A percentile compares a stretch with the other conserved stretches of the same genome.
Evolutionary conservation across 2,113 vertebrate genomes (phyloP).

Genomic region (Hydrolagus affinis): DNA sequence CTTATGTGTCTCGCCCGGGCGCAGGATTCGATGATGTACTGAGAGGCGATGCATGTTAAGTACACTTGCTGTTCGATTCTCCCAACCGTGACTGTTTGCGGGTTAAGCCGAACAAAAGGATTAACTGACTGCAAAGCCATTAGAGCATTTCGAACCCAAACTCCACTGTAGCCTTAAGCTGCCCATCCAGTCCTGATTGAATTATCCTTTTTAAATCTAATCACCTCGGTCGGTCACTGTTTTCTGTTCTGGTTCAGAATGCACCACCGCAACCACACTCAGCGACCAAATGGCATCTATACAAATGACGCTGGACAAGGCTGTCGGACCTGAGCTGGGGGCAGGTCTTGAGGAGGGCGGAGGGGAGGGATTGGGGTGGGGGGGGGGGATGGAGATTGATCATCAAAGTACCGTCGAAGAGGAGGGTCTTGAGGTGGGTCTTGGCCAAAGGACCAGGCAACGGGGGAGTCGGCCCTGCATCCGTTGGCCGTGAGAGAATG

Average conservation of each 20-base stretch:
- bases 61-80: not conserved
- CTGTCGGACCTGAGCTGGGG: too few species aligned
- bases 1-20: not conserved
- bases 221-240: not conserved
- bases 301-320: too few species aligned
- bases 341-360: too few species aligned
- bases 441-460: too few species aligned
- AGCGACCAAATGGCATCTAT: not conserved
- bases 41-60: too few species aligned
- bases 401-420: too few species aligned
- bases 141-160: not conserved
- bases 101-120: not conserved
- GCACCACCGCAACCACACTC: not conserved
- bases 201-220: not conserved
- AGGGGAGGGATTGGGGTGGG: too few species aligned
- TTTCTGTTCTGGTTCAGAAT: not conserved
- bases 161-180: not conserved
- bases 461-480: too few species aligned
- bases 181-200: not conserved
- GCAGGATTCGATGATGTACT: not conserved
- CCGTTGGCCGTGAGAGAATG: too few species aligned
- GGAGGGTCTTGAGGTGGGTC: too few species aligned
- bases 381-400: too few species aligned
- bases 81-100: not conserved
- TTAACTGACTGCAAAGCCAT: not conserved